phyloP scores from a whole-genome alignment of 1,140 invertebrate species.

The Adoxophyes honmai region DNA sequence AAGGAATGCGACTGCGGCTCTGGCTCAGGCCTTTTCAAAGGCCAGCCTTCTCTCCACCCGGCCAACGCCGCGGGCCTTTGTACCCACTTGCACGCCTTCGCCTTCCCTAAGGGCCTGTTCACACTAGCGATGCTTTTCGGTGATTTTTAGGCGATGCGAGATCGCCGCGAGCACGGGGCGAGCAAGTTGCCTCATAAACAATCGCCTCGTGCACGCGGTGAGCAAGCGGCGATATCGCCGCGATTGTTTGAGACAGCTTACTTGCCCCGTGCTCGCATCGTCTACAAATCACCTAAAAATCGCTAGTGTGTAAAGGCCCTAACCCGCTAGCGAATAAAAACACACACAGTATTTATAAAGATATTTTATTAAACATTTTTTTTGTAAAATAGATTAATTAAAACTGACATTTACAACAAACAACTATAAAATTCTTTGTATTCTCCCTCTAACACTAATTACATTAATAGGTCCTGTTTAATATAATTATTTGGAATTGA shows the following conservation, averaged over 20 bases:
- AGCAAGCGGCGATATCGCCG: no score
- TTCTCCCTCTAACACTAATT: conserved; percentile 57
- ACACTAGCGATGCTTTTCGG: no score
- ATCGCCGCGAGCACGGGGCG: no score
- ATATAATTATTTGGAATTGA: conserved; percentile 35
- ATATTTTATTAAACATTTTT: conserved; percentile 74
- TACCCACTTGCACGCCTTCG: conserved; percentile 23
- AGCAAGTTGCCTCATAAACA: no score
- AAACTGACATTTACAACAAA: conserved; percentile 74
- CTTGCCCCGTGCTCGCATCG: no score
- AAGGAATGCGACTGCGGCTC: conserved; percentile 40
- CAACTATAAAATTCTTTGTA: conserved; percentile 74
- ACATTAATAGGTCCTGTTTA: conserved; percentile 58
- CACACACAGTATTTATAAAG: conserved; percentile 53
- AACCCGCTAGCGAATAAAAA: neutral
- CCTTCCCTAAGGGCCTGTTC: conserved; percentile 13
- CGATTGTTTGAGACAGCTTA: no score
- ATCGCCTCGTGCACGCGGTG: no score
- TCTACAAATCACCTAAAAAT: no score
- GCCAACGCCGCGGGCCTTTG: conserved; percentile 33
- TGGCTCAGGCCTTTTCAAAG: conserved; percentile 37
- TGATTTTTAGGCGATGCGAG: no score
- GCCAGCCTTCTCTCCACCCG: conserved; percentile 36
- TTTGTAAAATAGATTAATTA: conserved; percentile 75
- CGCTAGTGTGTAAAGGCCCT: no score